A percentile compares a stretch with the other conserved stretches of the same genome.
Evolutionary conservation across 2,797 vertebrate species (phyloP).

Genomic region (Lepus oiostolus): DNA sequence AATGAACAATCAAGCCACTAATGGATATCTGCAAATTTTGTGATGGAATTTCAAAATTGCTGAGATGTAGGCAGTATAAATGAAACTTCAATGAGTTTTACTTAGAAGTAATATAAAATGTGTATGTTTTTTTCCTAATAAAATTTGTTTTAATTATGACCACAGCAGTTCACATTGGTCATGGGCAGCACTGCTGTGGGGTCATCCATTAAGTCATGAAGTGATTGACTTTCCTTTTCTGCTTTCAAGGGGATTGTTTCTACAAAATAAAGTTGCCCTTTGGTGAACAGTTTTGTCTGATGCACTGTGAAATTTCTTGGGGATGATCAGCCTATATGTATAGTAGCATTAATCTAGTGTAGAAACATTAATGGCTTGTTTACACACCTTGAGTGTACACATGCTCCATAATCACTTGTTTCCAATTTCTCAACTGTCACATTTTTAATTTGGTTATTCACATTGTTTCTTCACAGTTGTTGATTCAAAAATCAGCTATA

Average conservation of each 20-base stretch:
- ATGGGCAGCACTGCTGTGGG: conserved; percentile 63
- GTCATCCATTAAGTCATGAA: conserved; percentile 76
- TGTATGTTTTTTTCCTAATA: conserved; percentile 23
- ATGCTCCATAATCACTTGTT: conserved; percentile 69
- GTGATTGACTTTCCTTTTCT: conserved; percentile 82
- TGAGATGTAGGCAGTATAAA: conserved; percentile 16
- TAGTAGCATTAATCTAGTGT: conserved; percentile 72
- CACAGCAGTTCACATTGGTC: conserved; percentile 59
- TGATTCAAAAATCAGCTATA: conserved; percentile 65
- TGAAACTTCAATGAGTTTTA: conserved; percentile 71
- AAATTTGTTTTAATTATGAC: conserved; percentile 71
- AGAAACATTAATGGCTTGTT: conserved; percentile 74
- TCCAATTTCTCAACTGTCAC: conserved; percentile 75
- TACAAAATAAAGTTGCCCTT: conserved; percentile 78
- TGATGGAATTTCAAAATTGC: conserved; percentile 53
- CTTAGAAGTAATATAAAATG: conserved; percentile 63
- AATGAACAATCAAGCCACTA: conserved; percentile 41
- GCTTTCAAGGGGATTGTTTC: conserved; percentile 78
- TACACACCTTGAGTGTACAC: conserved; percentile 54
- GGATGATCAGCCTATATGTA: conserved; percentile 74
- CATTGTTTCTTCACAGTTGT: conserved; percentile 49
- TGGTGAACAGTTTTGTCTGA: conserved; percentile 73
- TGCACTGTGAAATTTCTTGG: conserved; percentile 72
- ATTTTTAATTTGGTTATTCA: conserved; percentile 70
- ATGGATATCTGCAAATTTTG: conserved; percentile 24